Evolutionary conservation across 2,888 invertebrate genomes (phyloP).

Genomic region (Pachydiplax longipennis): DNA sequence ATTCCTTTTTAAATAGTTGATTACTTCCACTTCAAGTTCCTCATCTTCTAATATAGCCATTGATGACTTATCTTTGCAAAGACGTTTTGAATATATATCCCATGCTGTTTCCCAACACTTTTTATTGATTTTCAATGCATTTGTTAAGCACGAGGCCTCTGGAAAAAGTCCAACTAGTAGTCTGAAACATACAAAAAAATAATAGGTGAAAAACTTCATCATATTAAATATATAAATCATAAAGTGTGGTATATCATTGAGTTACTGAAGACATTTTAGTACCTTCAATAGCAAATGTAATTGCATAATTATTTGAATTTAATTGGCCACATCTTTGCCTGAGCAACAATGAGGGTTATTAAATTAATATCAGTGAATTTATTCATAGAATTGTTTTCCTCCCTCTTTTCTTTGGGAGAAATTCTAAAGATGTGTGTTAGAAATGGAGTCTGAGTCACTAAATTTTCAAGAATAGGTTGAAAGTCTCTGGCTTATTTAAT

Average conservation of each 20-base stretch:
- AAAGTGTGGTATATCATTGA: conserved; percentile 58
- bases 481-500: too few species aligned
- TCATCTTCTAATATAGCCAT: conserved; percentile 55
- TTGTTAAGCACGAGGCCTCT: conserved; percentile 59
- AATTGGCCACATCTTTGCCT: too few species aligned
- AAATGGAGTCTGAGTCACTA: too few species aligned
- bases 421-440: too few species aligned
- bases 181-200: conserved; percentile 56
- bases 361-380: too few species aligned
- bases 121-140: conserved; percentile 65
- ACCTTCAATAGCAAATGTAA: too few species aligned
- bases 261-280: too few species aligned
- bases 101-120: conserved; percentile 67
- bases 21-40: conserved; percentile 55
- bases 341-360: too few species aligned
- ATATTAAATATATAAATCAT: conserved; percentile 29
- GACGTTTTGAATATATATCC: conserved; percentile 57
- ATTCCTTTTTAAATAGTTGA: conserved; percentile 47
- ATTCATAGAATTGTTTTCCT: too few species aligned
- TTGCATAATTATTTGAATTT: too few species aligned
- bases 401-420: too few species aligned
- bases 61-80: conserved; percentile 54
- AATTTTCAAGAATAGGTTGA: too few species aligned
- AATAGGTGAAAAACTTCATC: background rate
- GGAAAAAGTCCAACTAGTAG: conserved; percentile 66